Conservation (phyloP, 2,888 invertebrate species). For the Ramazzottius varieornatus region DNA sequence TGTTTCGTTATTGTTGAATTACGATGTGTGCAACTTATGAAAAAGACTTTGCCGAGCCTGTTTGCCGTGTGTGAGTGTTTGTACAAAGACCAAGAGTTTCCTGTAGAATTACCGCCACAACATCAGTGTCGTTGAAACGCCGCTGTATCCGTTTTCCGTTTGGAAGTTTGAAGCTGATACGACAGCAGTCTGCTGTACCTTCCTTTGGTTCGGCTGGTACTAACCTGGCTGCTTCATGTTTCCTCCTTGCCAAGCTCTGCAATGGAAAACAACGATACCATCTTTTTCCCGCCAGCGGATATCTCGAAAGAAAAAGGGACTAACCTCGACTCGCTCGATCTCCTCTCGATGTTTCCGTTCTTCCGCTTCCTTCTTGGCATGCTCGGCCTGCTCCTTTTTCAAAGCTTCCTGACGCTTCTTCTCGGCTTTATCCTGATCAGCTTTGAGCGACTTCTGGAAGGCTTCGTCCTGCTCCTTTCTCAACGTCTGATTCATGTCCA, state of each 20-base stretch:
- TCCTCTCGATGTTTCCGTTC: not conserved
- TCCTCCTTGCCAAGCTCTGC: not conserved
- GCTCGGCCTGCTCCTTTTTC: not conserved
- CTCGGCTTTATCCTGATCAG: slow-evolving; percentile 18
- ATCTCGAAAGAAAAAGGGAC: not conserved
- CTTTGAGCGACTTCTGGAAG: slow-evolving; percentile 20
- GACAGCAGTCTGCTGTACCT: not conserved
- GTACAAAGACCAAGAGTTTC: no score
- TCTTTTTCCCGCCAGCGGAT: not conserved
- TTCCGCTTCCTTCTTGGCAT: not conserved
- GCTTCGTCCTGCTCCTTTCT: slow-evolving; percentile 21
- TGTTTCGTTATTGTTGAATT: no score
- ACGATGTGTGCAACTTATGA: no score
- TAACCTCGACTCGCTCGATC: not conserved
- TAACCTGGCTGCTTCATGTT: not conserved
- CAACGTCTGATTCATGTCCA: slow-evolving; percentile 9
- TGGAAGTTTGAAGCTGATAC: not conserved
- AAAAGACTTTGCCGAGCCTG: no score
- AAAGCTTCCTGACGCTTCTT: not conserved
- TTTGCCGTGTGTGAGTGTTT: no score
- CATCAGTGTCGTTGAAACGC: no score
- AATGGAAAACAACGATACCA: not conserved
- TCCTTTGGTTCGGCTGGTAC: not conserved
- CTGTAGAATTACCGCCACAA: not conserved
- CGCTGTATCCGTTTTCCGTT: not conserved